phyloP scores from a whole-genome alignment of 1,140 invertebrate genomes.

The Pachyrhynchus sulphureomaculatus region DNA sequence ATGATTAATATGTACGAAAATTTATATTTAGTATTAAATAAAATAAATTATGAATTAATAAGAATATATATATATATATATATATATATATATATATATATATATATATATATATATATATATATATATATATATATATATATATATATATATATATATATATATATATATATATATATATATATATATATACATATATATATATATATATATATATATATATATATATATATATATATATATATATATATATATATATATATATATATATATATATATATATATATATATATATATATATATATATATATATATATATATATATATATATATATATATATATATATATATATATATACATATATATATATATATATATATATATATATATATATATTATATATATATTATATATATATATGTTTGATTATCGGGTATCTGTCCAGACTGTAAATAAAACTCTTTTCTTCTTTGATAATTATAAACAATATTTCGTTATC shows the following conservation, averaged over 20 bases:
- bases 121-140: no score
- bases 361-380: conserved; percentile 4
- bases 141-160: no score
- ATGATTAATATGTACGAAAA: no score
- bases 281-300: conserved; percentile 4
- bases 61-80: no score
- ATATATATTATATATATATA: neutral
- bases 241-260: conserved; percentile 4
- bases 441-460: no score
- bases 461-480: no score
- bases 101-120: no score
- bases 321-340: conserved; percentile 4
- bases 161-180: no score
- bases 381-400: conserved; percentile 4
- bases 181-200: neutral
- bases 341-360: conserved; percentile 3
- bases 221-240: conserved; percentile 4
- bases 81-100: no score
- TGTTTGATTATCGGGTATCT: neutral
- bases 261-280: conserved; percentile 4
- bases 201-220: conserved; percentile 4
- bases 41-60: no score
- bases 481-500: no score
- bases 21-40: no score
- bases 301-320: conserved; percentile 4